Percentiles rank a stretch among this genome's conserved stretches.
These are phyloP conservation scores for Nezara viridula DNA, from an alignment of 2,888 invertebrate species.

Conservation along the genomic window DNA sequence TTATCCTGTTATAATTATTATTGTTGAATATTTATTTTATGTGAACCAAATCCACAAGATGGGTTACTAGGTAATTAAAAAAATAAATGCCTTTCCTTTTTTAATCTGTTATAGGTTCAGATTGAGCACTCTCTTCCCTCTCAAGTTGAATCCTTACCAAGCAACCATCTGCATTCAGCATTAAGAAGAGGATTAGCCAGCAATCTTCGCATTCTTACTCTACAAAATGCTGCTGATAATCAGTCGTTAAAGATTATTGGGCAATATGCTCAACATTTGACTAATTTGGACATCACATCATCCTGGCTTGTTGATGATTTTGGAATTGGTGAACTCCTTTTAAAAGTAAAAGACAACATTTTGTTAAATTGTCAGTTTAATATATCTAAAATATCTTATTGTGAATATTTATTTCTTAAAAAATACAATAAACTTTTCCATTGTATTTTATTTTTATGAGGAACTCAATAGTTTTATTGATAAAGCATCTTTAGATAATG, in stretches of 20 bases:
- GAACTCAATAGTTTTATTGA: no score
- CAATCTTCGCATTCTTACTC: constrained; percentile 66
- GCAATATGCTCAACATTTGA: constrained; percentile 66
- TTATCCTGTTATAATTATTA: no score
- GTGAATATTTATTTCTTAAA: not conserved
- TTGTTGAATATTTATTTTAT: not conserved
- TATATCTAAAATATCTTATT: not conserved
- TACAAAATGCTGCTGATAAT: constrained; percentile 67
- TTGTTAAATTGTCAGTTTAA: not conserved
- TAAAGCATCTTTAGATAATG: no score
- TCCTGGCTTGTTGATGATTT: constrained; percentile 67
- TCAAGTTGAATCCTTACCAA: constrained; percentile 61
- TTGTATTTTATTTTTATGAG: no score
- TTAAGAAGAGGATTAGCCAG: constrained; percentile 66
- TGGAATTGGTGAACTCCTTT: constrained; percentile 66
- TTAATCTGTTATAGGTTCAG: constrained; percentile 57
- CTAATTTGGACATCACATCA: constrained; percentile 67
- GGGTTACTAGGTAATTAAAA: no score
- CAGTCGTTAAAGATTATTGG: constrained; percentile 66
- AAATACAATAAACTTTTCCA: no score
- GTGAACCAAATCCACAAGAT: not conserved
- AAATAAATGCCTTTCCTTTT: no score
- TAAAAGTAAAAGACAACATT: constrained; percentile 63
- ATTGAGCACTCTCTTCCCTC: constrained; percentile 62
- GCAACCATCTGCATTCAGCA: constrained; percentile 64